phyloP scores from a whole-genome alignment of 2,888 invertebrate species.

The Keiferia lycopersicella region DNA sequence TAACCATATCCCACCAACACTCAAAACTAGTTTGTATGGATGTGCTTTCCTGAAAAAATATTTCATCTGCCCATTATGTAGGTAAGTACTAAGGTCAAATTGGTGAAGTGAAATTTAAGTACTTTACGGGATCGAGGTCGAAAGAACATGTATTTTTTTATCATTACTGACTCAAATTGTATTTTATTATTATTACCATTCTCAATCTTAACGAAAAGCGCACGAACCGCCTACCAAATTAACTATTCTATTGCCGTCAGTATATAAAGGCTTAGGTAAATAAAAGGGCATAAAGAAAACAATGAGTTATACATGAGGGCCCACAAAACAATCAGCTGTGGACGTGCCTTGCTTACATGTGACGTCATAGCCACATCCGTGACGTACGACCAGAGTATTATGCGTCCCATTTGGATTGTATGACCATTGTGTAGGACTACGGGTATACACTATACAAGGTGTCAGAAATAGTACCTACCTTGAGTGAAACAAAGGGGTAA shows the following conservation, averaged over 20 bases:
- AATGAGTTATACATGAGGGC: slow-evolving; percentile 48
- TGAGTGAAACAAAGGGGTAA: no score
- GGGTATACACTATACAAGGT: background rate
- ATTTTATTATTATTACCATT: no score
- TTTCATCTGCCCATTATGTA: no score
- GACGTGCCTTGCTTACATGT: slow-evolving; percentile 45
- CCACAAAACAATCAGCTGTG: slow-evolving; percentile 53
- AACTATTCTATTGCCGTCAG: slow-evolving; percentile 12
- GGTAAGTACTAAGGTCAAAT: no score
- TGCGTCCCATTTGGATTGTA: background rate
- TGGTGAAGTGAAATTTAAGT: no score
- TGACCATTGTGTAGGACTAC: no score
- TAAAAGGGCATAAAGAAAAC: slow-evolving; percentile 40
- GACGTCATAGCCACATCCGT: slow-evolving; percentile 25
- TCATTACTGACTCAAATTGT: no score
- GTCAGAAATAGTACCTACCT: background rate
- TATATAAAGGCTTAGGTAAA: slow-evolving; percentile 26
- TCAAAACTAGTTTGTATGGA: no score
- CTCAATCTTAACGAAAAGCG: background rate
- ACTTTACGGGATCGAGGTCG: no score
- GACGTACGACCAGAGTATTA: slow-evolving; percentile 12
- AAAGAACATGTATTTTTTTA: no score
- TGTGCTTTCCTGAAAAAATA: no score
- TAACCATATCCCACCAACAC: no score
- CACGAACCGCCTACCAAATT: background rate